Base-by-base conservation (phyloP, 2,888 invertebrate genomes). In the Ectropis crepuscularia region DNA sequence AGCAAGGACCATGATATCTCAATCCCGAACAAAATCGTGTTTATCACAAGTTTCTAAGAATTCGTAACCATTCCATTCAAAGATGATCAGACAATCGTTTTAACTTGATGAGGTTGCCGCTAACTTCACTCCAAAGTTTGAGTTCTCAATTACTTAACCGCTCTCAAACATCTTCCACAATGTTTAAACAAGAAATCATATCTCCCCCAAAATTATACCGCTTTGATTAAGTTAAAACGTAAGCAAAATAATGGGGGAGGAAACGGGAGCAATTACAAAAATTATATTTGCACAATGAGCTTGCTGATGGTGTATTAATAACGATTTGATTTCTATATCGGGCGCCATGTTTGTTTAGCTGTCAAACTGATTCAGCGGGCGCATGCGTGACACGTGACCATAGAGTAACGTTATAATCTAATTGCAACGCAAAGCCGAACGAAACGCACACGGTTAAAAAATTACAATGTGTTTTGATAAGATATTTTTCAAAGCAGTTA, bases 261-360 rank as follows among this genome's bases (percentile, higher is more conserved):
- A 79, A 81, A 76, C 75, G 73, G 74, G 80, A 78, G 75, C 87
- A 90, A 90, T 90, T 90, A 89, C 88, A 79, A 84, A 85, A 88
- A 90, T 89, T 87, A 87, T 90, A 85, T 90, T 90, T 90, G 83
- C 84, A 76, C 86, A 85, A 82, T 87, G 80, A 86, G 80, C 88
- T 89, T 88, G 82, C 86, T 85, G 80, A 85, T 88, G 80, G 78
- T 51, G 82, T 88, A 89, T 85, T 89, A 89, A 89, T 89, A 89
- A 87, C 85, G 82, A 89, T 89, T 87, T 85, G 87, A 89, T 89
- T 86, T 76, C 78, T 81, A 81, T 87, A 90, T 89, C 89, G 80
- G 79, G 70, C 60, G 84, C 88, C 88, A 88, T 90, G 89, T 90
- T 90, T 88, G 82, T 86, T 82, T 90, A 90, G 89, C 88, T 89